Evolutionary conservation across 2,113 vertebrate genomes (phyloP).

Genomic region (Triplophysa tibetana): DNA sequence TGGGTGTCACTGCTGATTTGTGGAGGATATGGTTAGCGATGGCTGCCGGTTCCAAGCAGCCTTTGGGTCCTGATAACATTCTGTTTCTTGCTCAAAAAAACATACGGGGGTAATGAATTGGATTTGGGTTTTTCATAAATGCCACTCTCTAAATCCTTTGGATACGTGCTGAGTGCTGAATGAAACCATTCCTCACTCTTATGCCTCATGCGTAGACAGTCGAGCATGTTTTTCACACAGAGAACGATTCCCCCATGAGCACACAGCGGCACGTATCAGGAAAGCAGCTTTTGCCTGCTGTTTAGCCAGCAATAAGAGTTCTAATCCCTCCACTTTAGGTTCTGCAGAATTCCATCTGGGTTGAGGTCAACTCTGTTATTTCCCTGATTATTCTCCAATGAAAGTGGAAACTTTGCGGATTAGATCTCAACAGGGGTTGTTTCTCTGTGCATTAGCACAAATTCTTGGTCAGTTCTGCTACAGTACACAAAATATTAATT

Average conservation of each 20-base stretch:
- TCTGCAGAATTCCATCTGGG: slow-evolving; percentile 41
- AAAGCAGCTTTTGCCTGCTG: slow-evolving; percentile 38
- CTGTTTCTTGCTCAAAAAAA: slow-evolving; percentile 22
- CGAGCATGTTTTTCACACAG: slow-evolving; percentile 29
- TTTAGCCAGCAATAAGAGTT: slow-evolving; percentile 36
- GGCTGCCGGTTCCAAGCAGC: slow-evolving; percentile 35
- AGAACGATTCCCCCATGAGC: neutral
- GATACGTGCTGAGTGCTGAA: slow-evolving; percentile 17
- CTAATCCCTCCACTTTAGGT: slow-evolving; percentile 33
- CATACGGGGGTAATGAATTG: slow-evolving; percentile 28
- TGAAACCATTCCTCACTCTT: slow-evolving; percentile 30
- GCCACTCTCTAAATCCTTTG: slow-evolving; percentile 8
- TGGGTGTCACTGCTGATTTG: slow-evolving; percentile 42
- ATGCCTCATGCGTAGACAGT: neutral
- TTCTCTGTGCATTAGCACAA: slow-evolving; percentile 8
- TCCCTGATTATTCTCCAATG: slow-evolving; percentile 27
- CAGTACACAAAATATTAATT: neutral
- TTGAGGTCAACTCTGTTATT: slow-evolving; percentile 41
- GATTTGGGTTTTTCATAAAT: slow-evolving; percentile 36
- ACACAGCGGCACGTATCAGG: slow-evolving; percentile 16
- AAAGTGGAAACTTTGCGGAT: slow-evolving; percentile 46
- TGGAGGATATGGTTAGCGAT: slow-evolving; percentile 51
- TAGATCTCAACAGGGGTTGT: slow-evolving; percentile 13
- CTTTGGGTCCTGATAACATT: slow-evolving; percentile 51
- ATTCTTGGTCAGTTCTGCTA: slow-evolving; percentile 15